Evolutionary conservation across 1,140 invertebrate species (phyloP).

Genomic region (Cotesia glomerata): DNA sequence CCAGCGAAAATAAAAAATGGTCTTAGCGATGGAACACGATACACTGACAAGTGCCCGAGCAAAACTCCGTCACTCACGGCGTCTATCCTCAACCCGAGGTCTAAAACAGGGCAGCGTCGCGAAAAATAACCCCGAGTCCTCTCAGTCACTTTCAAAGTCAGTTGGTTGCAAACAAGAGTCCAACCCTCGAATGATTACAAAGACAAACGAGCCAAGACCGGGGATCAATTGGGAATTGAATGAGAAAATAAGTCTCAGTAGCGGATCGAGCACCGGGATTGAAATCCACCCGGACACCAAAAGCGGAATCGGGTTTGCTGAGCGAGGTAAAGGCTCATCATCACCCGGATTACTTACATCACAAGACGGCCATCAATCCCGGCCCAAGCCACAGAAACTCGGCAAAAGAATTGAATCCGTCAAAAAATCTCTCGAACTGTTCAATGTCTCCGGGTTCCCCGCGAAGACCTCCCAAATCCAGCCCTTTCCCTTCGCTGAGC

Average conservation of each 20-base stretch:
- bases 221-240: conserved; percentile 60
- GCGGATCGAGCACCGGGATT: conserved; percentile 51
- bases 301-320: conserved; percentile 50
- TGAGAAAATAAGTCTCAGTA: conserved; percentile 59
- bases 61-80: conserved; percentile 55
- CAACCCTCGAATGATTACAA: background rate
- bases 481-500: background rate
- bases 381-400: background rate
- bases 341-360: conserved; percentile 1
- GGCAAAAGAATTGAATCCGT: background rate
- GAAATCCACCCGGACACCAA: conserved; percentile 45
- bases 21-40: conserved; percentile 41
- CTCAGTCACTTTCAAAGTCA: background rate
- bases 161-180: background rate
- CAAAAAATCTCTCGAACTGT: conserved; percentile 39
- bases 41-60: conserved; percentile 33
- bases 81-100: conserved; percentile 67
- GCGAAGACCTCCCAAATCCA: background rate
- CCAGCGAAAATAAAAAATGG: conserved; percentile 33
- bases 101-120: conserved; percentile 48
- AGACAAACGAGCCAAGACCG: conserved; percentile 16
- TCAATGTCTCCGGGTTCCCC: conserved; percentile 50
- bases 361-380: background rate
- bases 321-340: conserved; percentile 33
- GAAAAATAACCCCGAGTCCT: background rate